Evolutionary conservation across 2,797 vertebrate species (phyloP), one percentile per base, ranked within the genome.

Genomic region (Leucoraja ocellata): DNA sequence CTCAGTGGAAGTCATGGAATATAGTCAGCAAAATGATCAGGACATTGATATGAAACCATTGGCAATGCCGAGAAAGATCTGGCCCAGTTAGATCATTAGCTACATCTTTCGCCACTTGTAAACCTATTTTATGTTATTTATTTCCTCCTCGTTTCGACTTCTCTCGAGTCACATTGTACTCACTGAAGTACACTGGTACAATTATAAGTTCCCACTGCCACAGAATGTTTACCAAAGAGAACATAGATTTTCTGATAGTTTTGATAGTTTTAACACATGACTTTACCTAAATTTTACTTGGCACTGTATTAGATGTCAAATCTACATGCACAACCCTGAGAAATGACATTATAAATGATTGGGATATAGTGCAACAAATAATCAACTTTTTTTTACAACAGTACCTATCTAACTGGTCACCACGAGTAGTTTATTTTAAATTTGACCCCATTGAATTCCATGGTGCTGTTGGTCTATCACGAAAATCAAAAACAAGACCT

Each of bases 401-500:
- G 46, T 54, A 4, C 11, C 77, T 32, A 78, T 78, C 77, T 13
- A 78, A 11, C 76, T 11, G 10, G 76, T 32, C n/a, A 78, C 28
- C 76, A 39, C 2, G n/a, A 2, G 14, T 11, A 36, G 32, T 39
- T 39, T 39, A 18, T 13, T 39, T 79, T 39, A 39, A 39, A 39
- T 16, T 79, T 39, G 36, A 79, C 78, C 36, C 16, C 78, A 39
- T 8, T 78, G 77, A 78, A 78, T 78, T 36, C n/a, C 77, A 32
- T 32, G n/a, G n/a, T 23, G 81, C 46, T 84, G n/a, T 23, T 84
- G 81, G 8, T 7, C 32, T 81, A 36, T 81, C 10, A 28, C 23
- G 28, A 39, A 84, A 84, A 28, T 84, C 80, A 83, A 83, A 58
- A 83, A 58, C 80, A 23, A 83, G 46, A 83, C 81, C 21, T 84